These are phyloP conservation scores for Lymantria monacha DNA, from an alignment of 2,888 invertebrate genomes.

Conservation along the genomic window DNA sequence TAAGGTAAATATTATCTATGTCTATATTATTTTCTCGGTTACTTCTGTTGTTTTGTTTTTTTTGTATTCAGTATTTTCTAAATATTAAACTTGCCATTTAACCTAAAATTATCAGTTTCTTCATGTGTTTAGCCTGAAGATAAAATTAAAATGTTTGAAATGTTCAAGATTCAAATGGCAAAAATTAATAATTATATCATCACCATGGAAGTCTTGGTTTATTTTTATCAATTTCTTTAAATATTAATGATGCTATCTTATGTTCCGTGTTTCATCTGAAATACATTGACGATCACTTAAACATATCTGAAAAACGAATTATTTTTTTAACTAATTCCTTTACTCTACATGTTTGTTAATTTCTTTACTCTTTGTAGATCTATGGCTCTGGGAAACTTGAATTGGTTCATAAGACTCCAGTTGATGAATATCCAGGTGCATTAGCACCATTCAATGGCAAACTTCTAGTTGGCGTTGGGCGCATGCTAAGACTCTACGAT, in stretches of 20 bases:
- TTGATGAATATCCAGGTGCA: constrained; percentile 96
- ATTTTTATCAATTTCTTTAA: too few relatives aligned
- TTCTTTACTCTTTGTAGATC: constrained; percentile 57
- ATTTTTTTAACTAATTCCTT: neutral
- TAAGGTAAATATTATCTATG: constrained; percentile 65
- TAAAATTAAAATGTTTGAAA: too few relatives aligned
- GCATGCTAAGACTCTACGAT: constrained; percentile 96
- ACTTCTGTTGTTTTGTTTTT: too few relatives aligned
- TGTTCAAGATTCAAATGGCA: too few relatives aligned
- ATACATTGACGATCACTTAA: constrained; percentile 11
- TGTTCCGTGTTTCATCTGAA: constrained; percentile 14
- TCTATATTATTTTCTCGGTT: neutral
- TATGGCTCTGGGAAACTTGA: constrained; percentile 92
- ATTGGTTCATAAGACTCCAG: constrained; percentile 94
- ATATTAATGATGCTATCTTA: constrained; percentile 11
- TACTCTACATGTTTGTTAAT: neutral
- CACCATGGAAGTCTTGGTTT: too few relatives aligned
- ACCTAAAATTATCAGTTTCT: too few relatives aligned
- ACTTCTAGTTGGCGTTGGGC: constrained; percentile 95
- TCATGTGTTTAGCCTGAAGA: too few relatives aligned
- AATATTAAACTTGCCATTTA: too few relatives aligned
- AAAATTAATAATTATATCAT: too few relatives aligned
- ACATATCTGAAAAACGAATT: constrained; percentile 6
- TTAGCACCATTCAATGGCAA: constrained; percentile 95
- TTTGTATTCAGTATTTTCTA: too few relatives aligned